Evolutionary conservation across 2,888 invertebrate genomes (phyloP).

Genomic region (Microctonus brassicae): DNA sequence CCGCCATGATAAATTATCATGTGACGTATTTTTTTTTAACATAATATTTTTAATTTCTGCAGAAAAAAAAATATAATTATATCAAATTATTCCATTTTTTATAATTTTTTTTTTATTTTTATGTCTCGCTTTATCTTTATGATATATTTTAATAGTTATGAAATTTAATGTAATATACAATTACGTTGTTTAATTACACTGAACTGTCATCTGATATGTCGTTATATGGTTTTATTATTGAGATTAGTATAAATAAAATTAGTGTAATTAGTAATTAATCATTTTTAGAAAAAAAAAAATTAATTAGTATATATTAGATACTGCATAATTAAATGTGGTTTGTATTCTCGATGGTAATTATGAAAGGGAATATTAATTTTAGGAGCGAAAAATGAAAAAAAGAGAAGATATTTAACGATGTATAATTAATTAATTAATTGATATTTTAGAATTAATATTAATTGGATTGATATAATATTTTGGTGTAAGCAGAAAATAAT

Average conservation of each 20-base stretch:
- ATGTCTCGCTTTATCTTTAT: not conserved
- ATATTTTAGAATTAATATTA: not conserved
- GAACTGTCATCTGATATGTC: too few relatives aligned
- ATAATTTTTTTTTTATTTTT: too few relatives aligned
- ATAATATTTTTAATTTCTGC: not conserved
- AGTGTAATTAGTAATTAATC: too few relatives aligned
- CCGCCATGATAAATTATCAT: conserved; percentile 7
- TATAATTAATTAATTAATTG: not conserved
- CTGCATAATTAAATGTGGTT: conserved; percentile 4
- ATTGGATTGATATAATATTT: not conserved
- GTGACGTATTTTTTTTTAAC: not conserved
- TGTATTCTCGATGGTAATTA: conserved; percentile 38
- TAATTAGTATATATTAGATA: not conserved
- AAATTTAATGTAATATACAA: too few relatives aligned
- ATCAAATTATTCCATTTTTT: not conserved
- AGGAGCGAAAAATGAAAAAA: not conserved
- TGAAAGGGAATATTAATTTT: conserved; percentile 31
- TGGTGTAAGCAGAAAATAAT: not conserved
- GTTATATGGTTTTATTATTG: too few relatives aligned
- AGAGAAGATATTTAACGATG: not conserved
- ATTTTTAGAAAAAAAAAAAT: not conserved
- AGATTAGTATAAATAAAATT: too few relatives aligned
- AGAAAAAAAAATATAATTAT: not conserved
- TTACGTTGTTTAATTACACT: too few relatives aligned
- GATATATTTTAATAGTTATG: not conserved